Evolutionary conservation across 2,797 vertebrate genomes (phyloP).

Genomic region (Anniella stebbinsi): DNA sequence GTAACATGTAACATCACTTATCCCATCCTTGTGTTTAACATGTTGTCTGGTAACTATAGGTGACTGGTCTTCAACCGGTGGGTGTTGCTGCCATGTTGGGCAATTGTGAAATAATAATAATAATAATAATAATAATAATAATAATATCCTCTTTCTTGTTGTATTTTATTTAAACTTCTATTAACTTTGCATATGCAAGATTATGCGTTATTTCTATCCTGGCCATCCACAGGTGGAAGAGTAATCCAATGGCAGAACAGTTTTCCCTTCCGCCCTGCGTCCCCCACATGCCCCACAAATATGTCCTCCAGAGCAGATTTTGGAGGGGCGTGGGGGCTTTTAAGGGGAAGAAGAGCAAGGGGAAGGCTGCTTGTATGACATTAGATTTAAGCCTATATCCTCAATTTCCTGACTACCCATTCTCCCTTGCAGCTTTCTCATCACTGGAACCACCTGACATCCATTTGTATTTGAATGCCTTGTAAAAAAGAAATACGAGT

Average conservation of each 20-base stretch:
- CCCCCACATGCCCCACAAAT: too few species aligned
- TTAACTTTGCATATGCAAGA: background rate
- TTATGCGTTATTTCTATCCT: too few species aligned
- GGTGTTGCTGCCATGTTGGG: too few species aligned
- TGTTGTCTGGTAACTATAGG: background rate
- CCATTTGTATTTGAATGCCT: background rate
- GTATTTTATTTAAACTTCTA: background rate
- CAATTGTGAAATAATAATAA: too few species aligned
- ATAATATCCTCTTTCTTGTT: background rate
- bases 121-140: background rate
- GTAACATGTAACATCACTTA: background rate
- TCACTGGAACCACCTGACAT: background rate
- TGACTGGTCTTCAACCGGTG: too few species aligned
- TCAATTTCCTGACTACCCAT: background rate
- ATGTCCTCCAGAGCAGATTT: too few species aligned
- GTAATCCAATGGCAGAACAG: too few species aligned
- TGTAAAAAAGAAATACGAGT: background rate
- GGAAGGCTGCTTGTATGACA: too few species aligned
- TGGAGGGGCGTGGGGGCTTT: too few species aligned
- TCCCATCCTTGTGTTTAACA: background rate
- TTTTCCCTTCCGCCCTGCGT: too few species aligned
- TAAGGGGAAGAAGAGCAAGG: too few species aligned
- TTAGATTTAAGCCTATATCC: background rate
- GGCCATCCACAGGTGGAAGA: too few species aligned
- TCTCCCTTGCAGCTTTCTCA: background rate